Base-by-base conservation (phyloP, 2,797 vertebrate genomes). In the Sebastolobus alascanus region DNA sequence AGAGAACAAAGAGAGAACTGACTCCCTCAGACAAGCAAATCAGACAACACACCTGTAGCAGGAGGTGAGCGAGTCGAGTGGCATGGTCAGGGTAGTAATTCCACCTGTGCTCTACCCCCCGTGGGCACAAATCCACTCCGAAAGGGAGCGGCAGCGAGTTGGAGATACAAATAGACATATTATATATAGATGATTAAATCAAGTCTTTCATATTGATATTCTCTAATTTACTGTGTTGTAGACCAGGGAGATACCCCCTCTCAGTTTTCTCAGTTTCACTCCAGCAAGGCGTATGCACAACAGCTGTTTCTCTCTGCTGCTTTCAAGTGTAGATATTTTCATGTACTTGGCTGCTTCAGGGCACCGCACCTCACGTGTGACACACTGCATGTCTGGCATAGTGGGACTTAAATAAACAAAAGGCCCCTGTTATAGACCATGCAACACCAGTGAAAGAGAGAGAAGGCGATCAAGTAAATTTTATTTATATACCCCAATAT, bases 321-420 rank as follows among this genome's bases (percentile, higher is more conserved):
- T 93, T 90, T 85, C 92, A 97, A 96, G 95, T 96, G 95, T 95
- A 92, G 94, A 94, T 94, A 96, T 96, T 96, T 97, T 95, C 89
- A 96, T 97, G 96, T 94, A 94, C 93, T 95, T 70, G 54, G 84
- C 86, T 88, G 86, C 92, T 89, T 80, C 74, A 92, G 93, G 96
- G 96, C 94, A 96, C 91, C 86, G 73, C 91, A 95, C 94, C 95
- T 96, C 94, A 94, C 86, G 94, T 95, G 95, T 93, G 94, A 96
- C 90, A 91, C 95, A 95, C 95, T 91, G 56, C 94, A 92, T 58
- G 94, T 96, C 96, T 97, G 96, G 96, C 95, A 96, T 94, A 89
- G 90, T 77, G 73, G 93, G 93, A 95, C 94, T 96, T 96, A 95
- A 96, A 97, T 96, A 97, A 96, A 96, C 95, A 96, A 95, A 95